Conservation (phyloP, 2,888 invertebrate species). For the Leptinotarsa haldemani region DNA sequence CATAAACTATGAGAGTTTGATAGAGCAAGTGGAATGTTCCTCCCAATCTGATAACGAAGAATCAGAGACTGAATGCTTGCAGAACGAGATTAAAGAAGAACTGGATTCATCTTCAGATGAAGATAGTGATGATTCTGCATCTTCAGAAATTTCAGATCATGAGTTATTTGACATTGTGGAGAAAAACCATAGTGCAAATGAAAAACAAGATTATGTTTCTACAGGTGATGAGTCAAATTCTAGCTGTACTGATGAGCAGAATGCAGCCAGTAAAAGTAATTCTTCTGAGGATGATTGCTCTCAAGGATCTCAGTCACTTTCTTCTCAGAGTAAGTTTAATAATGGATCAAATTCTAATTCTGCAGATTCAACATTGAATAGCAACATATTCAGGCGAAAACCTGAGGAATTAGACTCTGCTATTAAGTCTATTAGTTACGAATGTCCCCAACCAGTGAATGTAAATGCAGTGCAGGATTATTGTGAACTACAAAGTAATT, state of each 20-base stretch:
- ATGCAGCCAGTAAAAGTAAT: slow-evolving; percentile 33
- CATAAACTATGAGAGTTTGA: slow-evolving; percentile 61
- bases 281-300: slow-evolving; percentile 42
- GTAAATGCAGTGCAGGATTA: slow-evolving; percentile 50
- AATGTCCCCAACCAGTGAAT: slow-evolving; percentile 49
- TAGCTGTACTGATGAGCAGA: slow-evolving; percentile 36
- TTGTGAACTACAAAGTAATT: slow-evolving; percentile 56
- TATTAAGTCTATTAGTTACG: slow-evolving; percentile 62
- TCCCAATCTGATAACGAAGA: slow-evolving; percentile 48
- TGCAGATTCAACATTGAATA: slow-evolving; percentile 32
- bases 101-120: slow-evolving; percentile 37
- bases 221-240: slow-evolving; percentile 44
- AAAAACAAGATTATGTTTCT: slow-evolving; percentile 26
- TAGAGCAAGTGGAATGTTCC: slow-evolving; percentile 59
- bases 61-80: slow-evolving; percentile 34
- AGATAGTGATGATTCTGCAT: slow-evolving; percentile 43
- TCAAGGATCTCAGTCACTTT: slow-evolving; percentile 37
- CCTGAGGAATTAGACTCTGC: slow-evolving; percentile 62
- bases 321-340: slow-evolving; percentile 42
- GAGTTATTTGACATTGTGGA: slow-evolving; percentile 29
- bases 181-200: slow-evolving; percentile 15
- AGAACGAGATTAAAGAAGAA: slow-evolving; percentile 21
- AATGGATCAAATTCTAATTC: slow-evolving; percentile 39
- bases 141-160: slow-evolving; percentile 29
- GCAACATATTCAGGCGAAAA: slow-evolving; percentile 51